Conservation (phyloP, 2,888 invertebrate genomes). For the Dioctria rufipes region DNA sequence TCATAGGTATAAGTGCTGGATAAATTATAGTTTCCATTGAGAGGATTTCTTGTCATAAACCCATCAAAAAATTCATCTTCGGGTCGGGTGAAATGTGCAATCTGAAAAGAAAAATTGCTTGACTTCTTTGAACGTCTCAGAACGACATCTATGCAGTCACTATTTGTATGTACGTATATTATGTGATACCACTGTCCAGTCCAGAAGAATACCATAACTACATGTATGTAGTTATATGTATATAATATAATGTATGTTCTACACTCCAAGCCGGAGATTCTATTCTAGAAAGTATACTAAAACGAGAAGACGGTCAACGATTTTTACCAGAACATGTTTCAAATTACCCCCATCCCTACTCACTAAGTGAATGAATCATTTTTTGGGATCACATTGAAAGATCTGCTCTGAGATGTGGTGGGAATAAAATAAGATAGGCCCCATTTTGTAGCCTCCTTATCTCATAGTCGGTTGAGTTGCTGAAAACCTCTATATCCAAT, state of each 20-base stretch:
- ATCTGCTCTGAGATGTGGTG: conserved; percentile 31
- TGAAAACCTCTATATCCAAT: neutral
- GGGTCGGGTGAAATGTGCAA: conserved; percentile 16
- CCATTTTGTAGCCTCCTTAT: neutral
- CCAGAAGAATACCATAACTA: neutral
- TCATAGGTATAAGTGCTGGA: conserved; percentile 48
- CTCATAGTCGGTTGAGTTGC: neutral
- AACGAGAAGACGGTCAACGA: conserved; percentile 8
- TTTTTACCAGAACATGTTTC: neutral
- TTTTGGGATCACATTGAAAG: conserved; percentile 46
- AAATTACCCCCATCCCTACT: conserved; percentile 15
- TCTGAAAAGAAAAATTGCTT: neutral
- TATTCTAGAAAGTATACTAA: neutral
- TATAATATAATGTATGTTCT: conserved; percentile 4
- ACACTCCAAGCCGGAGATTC: neutral
- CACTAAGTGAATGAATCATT: conserved; percentile 49
- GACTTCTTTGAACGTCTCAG: conserved; percentile 33
- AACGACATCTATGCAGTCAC: too few species aligned
- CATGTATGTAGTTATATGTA: neutral
- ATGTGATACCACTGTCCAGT: neutral
- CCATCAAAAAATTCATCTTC: conserved; percentile 22
- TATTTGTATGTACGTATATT: neutral
- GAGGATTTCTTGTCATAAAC: conserved; percentile 18
- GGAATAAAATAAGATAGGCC: conserved; percentile 1
- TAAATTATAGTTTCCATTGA: conserved; percentile 31